Conservation (phyloP, 2,888 invertebrate genomes). For the Cataglyphis altisquamis region DNA sequence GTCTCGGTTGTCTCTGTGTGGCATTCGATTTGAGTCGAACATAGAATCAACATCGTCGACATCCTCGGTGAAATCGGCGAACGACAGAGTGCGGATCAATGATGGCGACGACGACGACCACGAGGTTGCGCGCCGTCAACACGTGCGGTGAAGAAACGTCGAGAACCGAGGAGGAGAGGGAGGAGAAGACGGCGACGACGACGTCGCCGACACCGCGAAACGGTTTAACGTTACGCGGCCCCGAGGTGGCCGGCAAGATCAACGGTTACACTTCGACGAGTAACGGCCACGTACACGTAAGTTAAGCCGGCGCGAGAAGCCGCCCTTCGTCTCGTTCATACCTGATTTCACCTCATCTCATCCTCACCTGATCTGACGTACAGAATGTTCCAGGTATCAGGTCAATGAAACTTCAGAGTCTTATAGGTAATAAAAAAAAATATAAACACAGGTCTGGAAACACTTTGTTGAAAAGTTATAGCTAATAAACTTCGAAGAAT, state of each 20-base stretch:
- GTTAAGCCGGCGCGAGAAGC: slow-evolving; percentile 54
- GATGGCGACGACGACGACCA: slow-evolving; percentile 33
- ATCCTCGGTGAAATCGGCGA: background rate
- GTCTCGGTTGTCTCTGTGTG: background rate
- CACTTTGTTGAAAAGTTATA: no score
- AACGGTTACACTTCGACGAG: slow-evolving; percentile 76
- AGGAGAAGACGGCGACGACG: slow-evolving; percentile 6
- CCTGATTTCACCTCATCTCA: background rate
- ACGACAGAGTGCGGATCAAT: background rate
- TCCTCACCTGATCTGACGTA: background rate
- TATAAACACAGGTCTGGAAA: no score
- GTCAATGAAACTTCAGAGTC: no score
- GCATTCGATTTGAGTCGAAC: background rate
- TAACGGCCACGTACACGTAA: slow-evolving; percentile 78
- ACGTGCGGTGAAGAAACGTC: slow-evolving; percentile 22
- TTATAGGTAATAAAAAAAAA: no score
- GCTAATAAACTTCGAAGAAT: no score
- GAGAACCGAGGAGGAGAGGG: background rate
- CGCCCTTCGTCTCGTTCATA: background rate
- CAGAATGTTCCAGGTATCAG: background rate
- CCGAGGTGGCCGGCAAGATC: slow-evolving; percentile 67
- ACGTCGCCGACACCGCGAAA: slow-evolving; percentile 46
- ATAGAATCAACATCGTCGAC: background rate
- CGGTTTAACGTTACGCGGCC: slow-evolving; percentile 67
- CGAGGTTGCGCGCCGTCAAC: slow-evolving; percentile 18